These are phyloP conservation scores for Sebastes trivittatus DNA, from an alignment of 2,797 vertebrate species.

Conservation along the genomic window DNA sequence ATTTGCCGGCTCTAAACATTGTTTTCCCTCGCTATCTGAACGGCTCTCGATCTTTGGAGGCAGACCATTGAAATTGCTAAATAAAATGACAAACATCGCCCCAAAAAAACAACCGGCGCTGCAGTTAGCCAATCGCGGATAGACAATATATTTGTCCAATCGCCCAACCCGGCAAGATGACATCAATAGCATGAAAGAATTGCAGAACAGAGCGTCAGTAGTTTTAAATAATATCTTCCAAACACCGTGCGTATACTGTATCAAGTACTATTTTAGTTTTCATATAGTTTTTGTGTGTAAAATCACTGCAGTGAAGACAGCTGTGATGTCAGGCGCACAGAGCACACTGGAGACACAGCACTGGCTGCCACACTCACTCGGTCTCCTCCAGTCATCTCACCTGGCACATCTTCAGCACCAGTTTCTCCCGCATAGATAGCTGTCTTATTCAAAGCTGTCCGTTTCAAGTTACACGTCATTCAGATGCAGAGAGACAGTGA, in stretches of 20 bases:
- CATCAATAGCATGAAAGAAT: background rate
- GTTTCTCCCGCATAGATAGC: background rate
- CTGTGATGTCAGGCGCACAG: background rate
- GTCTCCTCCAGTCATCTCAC: background rate
- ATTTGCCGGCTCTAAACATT: no score
- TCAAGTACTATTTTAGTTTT: background rate
- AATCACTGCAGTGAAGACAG: background rate
- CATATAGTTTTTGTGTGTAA: background rate
- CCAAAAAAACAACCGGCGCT: no score
- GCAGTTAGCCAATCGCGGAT: no score
- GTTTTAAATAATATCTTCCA: background rate
- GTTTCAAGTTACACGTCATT: no score
- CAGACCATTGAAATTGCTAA: no score
- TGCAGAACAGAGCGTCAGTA: background rate
- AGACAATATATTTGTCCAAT: no score
- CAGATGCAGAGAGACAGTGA: no score
- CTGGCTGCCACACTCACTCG: background rate
- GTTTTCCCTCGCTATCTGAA: no score
- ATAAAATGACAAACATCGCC: no score
- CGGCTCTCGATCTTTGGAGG: no score
- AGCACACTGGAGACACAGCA: background rate
- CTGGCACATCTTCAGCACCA: background rate
- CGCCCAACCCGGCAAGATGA: no score
- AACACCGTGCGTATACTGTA: background rate
- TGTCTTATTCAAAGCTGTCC: no score